Evolutionary conservation across 2,888 invertebrate species (phyloP).

Genomic region (Cataglyphis altisquamis): DNA sequence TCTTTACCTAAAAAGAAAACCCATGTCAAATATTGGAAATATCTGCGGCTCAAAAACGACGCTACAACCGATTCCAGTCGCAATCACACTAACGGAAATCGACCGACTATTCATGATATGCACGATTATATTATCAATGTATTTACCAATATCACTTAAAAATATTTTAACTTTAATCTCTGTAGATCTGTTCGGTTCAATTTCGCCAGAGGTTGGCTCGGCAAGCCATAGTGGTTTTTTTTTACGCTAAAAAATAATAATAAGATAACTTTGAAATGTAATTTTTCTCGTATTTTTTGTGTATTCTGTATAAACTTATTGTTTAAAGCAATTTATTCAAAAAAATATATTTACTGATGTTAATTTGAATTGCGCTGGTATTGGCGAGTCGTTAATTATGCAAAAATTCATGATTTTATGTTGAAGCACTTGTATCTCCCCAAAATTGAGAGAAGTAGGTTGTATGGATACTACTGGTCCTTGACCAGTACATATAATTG

Average conservation of each 20-base stretch:
- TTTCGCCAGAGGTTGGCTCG: constrained; percentile 73
- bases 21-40: constrained; percentile 88
- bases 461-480: constrained; percentile 90
- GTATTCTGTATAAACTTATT: neutral
- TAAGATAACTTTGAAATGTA: neutral
- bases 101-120: constrained; percentile 85
- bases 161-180: constrained; percentile 81
- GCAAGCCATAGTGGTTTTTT: constrained; percentile 76
- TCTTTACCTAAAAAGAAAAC: constrained; percentile 89
- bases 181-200: constrained; percentile 80
- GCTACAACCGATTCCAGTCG: constrained; percentile 90
- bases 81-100: constrained; percentile 87
- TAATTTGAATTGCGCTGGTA: constrained; percentile 88
- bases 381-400: constrained; percentile 91
- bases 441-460: constrained; percentile 89
- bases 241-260: constrained; percentile 63
- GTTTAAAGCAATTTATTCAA: neutral
- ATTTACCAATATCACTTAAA: constrained; percentile 83
- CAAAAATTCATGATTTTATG: constrained; percentile 87
- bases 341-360: constrained; percentile 82
- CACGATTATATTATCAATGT: constrained; percentile 81
- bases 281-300: neutral
- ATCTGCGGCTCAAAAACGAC: constrained; percentile 89
- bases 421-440: constrained; percentile 88
- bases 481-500: constrained; percentile 88